Evolutionary conservation across 30 jellyfish, hydroid and myxozoan genomes (phyloP).

Genomic region (Aurelia aurita): DNA sequence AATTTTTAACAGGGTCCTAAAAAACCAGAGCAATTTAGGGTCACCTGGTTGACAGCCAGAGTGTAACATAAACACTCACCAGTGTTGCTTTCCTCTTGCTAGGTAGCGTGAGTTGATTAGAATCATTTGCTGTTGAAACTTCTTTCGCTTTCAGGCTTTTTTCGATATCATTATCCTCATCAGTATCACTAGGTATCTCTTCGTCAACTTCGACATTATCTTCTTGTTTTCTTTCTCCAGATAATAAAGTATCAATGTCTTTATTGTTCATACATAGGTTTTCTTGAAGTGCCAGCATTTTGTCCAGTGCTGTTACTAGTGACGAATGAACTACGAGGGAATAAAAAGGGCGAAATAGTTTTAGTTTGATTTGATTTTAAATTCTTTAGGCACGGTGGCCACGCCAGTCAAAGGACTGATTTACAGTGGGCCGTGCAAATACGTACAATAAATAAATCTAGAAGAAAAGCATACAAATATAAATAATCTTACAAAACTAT

Average conservation of each 20-base stretch:
- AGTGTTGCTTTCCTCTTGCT: conserved; percentile 50
- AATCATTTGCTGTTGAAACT: too few relatives aligned
- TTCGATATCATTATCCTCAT: conserved; percentile 25
- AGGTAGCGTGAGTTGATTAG: conserved; percentile 15
- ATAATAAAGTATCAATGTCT: conserved; percentile 26
- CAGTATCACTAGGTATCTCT: conserved; percentile 48
- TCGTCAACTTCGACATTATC: conserved; percentile 53
- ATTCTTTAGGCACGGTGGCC: too few relatives aligned
- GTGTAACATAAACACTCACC: conserved; percentile 22
- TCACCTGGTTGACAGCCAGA: too few relatives aligned
- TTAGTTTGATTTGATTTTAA: too few relatives aligned
- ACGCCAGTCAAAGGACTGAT: too few relatives aligned
- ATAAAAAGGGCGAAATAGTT: not conserved
- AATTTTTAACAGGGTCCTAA: too few relatives aligned
- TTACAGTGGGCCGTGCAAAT: too few relatives aligned
- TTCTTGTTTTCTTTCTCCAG: conserved; percentile 39
- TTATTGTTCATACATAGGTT: conserved; percentile 16
- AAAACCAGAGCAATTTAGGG: too few relatives aligned
- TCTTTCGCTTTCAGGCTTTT: not conserved
- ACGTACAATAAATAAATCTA: too few relatives aligned
- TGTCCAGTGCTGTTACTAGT: conserved; percentile 26
- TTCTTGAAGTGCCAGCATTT: conserved; percentile 60
- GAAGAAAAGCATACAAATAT: too few relatives aligned
- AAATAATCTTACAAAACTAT: too few relatives aligned
- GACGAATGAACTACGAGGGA: not conserved